These are phyloP conservation scores for Nemopilema nomurai DNA, from an alignment of 30 jellyfish, hydroid and myxozoan genomes.

Conservation along the genomic window DNA sequence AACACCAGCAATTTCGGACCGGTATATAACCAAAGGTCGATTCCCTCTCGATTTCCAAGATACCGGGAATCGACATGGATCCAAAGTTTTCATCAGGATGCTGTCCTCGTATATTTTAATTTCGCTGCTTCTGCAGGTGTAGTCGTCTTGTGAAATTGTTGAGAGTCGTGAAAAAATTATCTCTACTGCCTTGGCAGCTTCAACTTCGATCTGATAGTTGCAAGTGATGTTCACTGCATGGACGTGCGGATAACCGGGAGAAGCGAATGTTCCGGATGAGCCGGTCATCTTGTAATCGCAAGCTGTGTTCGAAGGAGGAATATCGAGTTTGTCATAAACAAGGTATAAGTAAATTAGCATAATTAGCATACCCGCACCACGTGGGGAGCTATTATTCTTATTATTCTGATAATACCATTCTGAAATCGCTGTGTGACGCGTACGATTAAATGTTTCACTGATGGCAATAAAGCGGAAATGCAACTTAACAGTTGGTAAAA, in stretches of 20 bases:
- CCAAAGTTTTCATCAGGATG: neutral
- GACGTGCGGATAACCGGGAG: slow-evolving; percentile 46
- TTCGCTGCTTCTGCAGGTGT: slow-evolving; percentile 1
- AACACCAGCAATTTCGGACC: neutral
- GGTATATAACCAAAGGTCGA: neutral
- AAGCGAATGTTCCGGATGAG: slow-evolving; percentile 2
- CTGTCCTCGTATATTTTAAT: slow-evolving; percentile 8
- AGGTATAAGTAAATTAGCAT: no score
- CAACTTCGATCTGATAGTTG: slow-evolving; percentile 6
- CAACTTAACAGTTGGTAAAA: no score
- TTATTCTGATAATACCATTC: no score
- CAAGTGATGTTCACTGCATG: slow-evolving; percentile 7
- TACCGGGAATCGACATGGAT: neutral
- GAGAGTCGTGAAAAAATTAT: neutral
- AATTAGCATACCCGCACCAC: no score
- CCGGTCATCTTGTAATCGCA: neutral
- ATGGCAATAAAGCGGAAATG: no score
- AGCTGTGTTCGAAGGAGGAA: neutral
- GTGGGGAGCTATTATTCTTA: no score
- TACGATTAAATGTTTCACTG: no score
- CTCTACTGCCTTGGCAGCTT: neutral
- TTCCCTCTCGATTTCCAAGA: neutral
- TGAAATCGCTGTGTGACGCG: no score
- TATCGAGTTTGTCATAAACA: no score
- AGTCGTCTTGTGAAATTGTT: neutral